Evolutionary conservation across 2,113 vertebrate species (phyloP).

Genomic region (Capra hircus): DNA sequence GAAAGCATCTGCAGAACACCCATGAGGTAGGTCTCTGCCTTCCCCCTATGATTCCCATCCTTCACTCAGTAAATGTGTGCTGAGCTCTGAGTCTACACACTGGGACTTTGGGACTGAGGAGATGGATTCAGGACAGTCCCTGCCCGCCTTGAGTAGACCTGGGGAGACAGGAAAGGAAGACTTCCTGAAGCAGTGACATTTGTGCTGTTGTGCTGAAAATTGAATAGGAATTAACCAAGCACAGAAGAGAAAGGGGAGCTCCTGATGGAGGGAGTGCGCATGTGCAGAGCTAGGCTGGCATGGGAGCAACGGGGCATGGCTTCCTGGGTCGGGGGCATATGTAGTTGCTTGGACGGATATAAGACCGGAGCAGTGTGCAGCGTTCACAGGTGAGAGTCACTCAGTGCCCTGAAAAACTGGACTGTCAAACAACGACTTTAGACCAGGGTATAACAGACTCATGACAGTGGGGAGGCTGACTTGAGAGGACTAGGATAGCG

Average conservation of each 20-base stretch:
- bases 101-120: background rate
- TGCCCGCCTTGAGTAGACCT: background rate
- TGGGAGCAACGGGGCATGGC: fast-evolving
- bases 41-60: background rate
- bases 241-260: background rate
- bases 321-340: fast-evolving
- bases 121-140: background rate
- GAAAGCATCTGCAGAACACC: background rate
- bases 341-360: background rate
- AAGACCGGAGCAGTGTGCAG: background rate
- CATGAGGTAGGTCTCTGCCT: fast-evolving
- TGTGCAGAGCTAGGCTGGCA: background rate
- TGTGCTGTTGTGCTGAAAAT: background rate
- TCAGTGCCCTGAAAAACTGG: background rate
- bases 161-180: background rate
- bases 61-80: background rate
- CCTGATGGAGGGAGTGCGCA: fast-evolving
- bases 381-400: background rate
- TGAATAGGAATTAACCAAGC: background rate
- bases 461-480: background rate
- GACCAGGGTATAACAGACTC: background rate
- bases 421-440: background rate
- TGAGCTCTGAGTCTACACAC: background rate
- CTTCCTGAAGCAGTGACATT: background rate
- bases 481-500: background rate